These are phyloP conservation scores for Chrysemys picta DNA, from an alignment of 2,113 vertebrate genomes.

Conservation along the genomic window DNA sequence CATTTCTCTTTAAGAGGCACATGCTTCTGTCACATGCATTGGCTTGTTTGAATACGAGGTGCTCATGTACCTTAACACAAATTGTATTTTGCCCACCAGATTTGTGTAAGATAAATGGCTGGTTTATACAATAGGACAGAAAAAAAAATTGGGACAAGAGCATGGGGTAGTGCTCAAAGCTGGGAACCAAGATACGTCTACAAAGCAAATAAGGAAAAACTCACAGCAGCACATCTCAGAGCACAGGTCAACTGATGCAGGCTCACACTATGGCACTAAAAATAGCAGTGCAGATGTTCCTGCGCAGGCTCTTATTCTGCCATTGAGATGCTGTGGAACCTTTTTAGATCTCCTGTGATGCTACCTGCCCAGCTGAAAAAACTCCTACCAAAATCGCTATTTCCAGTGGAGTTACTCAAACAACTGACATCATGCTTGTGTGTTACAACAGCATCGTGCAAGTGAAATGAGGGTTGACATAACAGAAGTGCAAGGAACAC, in stretches of 20 bases:
- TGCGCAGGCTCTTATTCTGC: not conserved
- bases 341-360: not conserved
- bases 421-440: not conserved
- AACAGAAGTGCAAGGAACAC: not conserved
- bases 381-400: not conserved
- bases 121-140: not conserved
- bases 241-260: not conserved
- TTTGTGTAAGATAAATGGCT: not conserved
- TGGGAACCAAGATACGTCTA: not conserved
- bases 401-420: not conserved
- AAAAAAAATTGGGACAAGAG: not conserved
- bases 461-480: not conserved
- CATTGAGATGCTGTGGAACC: not conserved
- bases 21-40: not conserved
- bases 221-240: not conserved
- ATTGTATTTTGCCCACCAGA: not conserved
- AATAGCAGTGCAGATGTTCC: not conserved
- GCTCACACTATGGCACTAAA: not conserved
- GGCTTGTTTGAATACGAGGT: not conserved
- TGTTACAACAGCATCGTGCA: not conserved
- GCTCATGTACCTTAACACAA: not conserved
- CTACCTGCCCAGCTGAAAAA: not conserved
- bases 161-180: not conserved
- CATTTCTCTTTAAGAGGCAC: not conserved
- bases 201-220: not conserved